phyloP scores from a whole-genome alignment of 2,888 invertebrate genomes.

The Prenolepis imparis region DNA sequence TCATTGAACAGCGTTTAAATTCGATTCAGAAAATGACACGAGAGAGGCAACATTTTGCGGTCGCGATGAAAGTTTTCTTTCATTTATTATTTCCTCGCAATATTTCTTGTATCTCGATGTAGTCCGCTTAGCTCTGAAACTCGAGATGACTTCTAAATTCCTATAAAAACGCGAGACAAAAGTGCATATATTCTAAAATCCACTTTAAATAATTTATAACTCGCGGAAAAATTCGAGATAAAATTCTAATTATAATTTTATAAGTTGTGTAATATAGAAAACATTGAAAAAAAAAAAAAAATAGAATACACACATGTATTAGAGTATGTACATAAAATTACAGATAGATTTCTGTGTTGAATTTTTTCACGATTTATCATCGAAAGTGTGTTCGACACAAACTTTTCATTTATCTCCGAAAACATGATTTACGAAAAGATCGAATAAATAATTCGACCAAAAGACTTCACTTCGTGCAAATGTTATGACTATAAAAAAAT shows the following conservation, averaged over 20 bases:
- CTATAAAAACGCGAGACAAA: background rate
- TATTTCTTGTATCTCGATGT: background rate
- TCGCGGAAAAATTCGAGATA: background rate
- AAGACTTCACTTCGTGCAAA: constrained; percentile 4
- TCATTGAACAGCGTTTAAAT: background rate
- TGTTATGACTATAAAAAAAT: background rate
- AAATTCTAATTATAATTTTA: background rate
- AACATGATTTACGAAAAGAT: background rate
- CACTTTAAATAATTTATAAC: background rate
- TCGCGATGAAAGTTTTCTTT: constrained; percentile 3
- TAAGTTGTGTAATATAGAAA: background rate
- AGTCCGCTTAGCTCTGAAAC: background rate
- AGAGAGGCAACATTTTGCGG: constrained; percentile 3
- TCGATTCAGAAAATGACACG: constrained; percentile 2
- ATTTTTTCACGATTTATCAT: background rate
- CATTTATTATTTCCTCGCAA: constrained; percentile 3
- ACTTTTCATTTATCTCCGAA: background rate
- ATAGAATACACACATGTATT: background rate
- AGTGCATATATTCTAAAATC: background rate
- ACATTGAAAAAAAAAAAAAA: background rate
- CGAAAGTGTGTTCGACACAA: background rate
- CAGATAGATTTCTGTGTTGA: background rate
- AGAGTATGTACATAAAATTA: background rate
- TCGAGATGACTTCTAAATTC: background rate
- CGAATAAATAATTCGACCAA: background rate